These are phyloP conservation scores for Heterodera filipjevi DNA, from an alignment of 2,888 invertebrate genomes.

Conservation along the genomic window DNA sequence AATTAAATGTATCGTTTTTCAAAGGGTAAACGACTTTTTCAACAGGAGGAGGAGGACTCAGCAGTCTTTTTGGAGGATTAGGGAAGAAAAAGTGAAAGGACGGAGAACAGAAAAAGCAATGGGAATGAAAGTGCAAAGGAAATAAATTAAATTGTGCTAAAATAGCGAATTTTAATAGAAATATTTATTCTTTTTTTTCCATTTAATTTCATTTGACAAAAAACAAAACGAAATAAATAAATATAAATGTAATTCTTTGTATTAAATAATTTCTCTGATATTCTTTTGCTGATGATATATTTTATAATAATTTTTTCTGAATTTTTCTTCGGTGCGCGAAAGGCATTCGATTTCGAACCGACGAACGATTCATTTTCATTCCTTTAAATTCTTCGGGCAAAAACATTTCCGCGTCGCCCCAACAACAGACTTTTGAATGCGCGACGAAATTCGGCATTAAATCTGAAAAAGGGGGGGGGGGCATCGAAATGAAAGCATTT, in stretches of 20 bases:
- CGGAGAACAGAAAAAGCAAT: neutral
- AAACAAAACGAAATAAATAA: too few relatives aligned
- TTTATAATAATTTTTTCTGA: too few relatives aligned
- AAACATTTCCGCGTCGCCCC: slow-evolving; percentile 36
- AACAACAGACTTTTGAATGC: slow-evolving; percentile 74
- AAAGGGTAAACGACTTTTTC: neutral
- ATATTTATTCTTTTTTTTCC: too few relatives aligned
- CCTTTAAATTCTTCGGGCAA: slow-evolving; percentile 24
- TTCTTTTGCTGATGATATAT: too few relatives aligned
- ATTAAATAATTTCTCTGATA: neutral
- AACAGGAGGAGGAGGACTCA: neutral
- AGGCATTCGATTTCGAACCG: too few relatives aligned
- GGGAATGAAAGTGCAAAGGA: neutral
- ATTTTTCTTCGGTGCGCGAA: too few relatives aligned
- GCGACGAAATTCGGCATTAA: slow-evolving; percentile 82
- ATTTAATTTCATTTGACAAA: too few relatives aligned
- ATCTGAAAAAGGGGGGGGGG: slow-evolving; percentile 36
- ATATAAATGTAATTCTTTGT: too few relatives aligned
- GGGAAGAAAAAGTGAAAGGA: neutral
- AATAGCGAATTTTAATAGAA: neutral
- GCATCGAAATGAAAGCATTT: neutral
- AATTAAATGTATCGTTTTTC: too few relatives aligned
- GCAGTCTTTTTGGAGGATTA: neutral
- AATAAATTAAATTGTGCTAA: neutral
- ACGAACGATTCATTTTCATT: neutral